Evolutionary conservation across 92 coral and sea anemone species (phyloP).

Genomic region (Porites lobata): DNA sequence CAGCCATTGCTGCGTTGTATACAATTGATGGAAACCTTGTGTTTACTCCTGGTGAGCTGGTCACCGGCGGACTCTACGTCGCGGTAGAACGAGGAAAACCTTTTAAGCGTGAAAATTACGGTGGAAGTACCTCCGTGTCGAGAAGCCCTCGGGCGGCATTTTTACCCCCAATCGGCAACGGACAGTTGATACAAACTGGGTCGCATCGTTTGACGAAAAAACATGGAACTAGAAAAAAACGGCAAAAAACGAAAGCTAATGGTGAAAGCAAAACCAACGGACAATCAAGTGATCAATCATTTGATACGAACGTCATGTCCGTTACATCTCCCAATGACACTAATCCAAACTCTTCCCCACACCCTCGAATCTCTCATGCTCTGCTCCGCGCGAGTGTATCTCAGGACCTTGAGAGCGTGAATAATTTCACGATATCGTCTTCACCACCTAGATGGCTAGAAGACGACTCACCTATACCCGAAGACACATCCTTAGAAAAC

Average conservation of each 20-base stretch:
- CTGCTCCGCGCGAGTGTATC: constrained; percentile 3
- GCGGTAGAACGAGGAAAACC: constrained; percentile 69
- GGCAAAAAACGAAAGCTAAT: not conserved
- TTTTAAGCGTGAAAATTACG: constrained; percentile 68
- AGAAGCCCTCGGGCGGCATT: constrained; percentile 6
- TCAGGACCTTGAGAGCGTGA: constrained; percentile 11
- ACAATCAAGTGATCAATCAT: constrained; percentile 20
- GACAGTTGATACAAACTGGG: constrained; percentile 24
- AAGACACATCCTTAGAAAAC: not conserved
- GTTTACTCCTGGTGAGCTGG: constrained; percentile 25
- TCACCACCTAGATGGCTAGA: constrained; percentile 47
- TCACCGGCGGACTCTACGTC: constrained; percentile 52
- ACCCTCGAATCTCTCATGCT: not conserved
- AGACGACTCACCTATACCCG: constrained; percentile 25
- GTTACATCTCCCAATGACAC: not conserved
- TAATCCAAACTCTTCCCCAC: not conserved
- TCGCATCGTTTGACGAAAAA: not conserved
- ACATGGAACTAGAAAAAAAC: not conserved
- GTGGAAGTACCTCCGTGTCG: not conserved
- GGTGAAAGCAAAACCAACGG: not conserved
- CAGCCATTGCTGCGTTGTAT: constrained; percentile 56
- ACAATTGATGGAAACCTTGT: constrained; percentile 52
- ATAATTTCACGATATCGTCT: constrained; percentile 33
- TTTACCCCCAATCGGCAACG: constrained; percentile 47
- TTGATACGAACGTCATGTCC: constrained; percentile 1